Conservation (phyloP, 1,140 invertebrate genomes). For the Drosophila novamexicana region DNA sequence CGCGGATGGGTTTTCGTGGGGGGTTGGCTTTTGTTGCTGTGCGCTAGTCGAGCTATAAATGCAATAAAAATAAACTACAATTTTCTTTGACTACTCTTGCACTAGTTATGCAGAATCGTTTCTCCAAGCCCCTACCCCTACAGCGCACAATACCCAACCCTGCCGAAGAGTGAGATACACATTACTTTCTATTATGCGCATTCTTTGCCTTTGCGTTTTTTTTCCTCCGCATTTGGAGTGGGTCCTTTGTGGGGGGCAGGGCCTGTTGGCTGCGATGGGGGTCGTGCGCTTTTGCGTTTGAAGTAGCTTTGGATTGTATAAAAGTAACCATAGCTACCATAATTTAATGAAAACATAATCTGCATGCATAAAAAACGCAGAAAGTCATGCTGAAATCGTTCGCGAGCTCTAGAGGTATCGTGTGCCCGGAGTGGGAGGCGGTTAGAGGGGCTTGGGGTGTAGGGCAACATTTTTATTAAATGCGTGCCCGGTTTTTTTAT, state of each 20-base stretch:
- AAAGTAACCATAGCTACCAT: conserved; percentile 82
- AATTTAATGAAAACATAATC: conserved; percentile 83
- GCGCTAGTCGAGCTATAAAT: conserved; percentile 57
- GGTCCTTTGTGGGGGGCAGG: conserved; percentile 15
- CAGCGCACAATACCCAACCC: not conserved
- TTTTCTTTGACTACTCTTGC: conserved; percentile 57
- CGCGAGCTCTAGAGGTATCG: conserved; percentile 16
- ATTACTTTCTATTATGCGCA: conserved; percentile 69
- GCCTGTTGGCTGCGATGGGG: conserved; percentile 5
- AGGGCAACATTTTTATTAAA: conserved; percentile 61
- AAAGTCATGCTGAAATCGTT: conserved; percentile 34
- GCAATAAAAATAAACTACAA: conserved; percentile 81
- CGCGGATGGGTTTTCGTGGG: not conserved
- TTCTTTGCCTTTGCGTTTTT: conserved; percentile 60
- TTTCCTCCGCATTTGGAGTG: conserved; percentile 33
- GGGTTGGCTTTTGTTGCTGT: not conserved
- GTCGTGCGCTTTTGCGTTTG: conserved; percentile 67
- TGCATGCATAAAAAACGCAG: conserved; percentile 66
- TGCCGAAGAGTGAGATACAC: conserved; percentile 18
- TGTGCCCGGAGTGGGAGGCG: not conserved
- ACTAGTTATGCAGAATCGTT: conserved; percentile 25
- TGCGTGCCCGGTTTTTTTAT: conserved; percentile 30
- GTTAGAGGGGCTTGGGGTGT: not conserved
- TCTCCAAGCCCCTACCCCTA: not conserved
- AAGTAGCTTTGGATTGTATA: conserved; percentile 82